Evolutionary conservation across 2,113 vertebrate genomes (phyloP).

Genomic region (Sander lucioperca): DNA sequence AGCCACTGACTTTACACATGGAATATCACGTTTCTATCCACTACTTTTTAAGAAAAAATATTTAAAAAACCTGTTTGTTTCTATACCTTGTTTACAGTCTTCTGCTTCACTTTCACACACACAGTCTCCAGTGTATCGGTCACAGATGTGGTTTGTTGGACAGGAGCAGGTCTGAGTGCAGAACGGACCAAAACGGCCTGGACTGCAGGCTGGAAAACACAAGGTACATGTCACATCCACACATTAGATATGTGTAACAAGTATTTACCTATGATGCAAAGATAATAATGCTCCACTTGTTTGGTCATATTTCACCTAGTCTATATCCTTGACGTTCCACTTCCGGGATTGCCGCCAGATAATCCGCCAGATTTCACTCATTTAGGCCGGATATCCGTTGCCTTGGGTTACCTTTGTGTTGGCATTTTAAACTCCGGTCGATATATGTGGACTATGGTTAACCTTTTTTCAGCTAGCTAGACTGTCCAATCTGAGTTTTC

Average conservation of each 20-base stretch:
- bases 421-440: too few relatives aligned
- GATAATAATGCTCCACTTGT: not conserved
- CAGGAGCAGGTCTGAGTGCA: conserved; percentile 85
- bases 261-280: not conserved
- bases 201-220: conserved; percentile 75
- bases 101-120: conserved; percentile 63
- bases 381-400: too few relatives aligned
- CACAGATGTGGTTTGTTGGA: conserved; percentile 74
- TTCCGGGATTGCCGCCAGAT: too few relatives aligned
- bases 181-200: conserved; percentile 79
- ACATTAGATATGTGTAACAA: not conserved
- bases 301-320: not conserved
- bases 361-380: too few relatives aligned
- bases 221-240: not conserved
- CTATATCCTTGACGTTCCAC: too few relatives aligned
- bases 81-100: conserved; percentile 77
- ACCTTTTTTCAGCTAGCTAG: too few relatives aligned
- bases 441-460: too few relatives aligned
- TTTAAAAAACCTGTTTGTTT: not conserved
- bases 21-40: not conserved
- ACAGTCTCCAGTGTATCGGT: conserved; percentile 83
- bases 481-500: too few relatives aligned
- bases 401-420: too few relatives aligned
- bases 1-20: not conserved
- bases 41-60: not conserved